A percentile compares a stretch with the other conserved stretches of the same genome.
phyloP scores from a whole-genome alignment of 2,113 vertebrate species.

The Noctilio leporinus region DNA sequence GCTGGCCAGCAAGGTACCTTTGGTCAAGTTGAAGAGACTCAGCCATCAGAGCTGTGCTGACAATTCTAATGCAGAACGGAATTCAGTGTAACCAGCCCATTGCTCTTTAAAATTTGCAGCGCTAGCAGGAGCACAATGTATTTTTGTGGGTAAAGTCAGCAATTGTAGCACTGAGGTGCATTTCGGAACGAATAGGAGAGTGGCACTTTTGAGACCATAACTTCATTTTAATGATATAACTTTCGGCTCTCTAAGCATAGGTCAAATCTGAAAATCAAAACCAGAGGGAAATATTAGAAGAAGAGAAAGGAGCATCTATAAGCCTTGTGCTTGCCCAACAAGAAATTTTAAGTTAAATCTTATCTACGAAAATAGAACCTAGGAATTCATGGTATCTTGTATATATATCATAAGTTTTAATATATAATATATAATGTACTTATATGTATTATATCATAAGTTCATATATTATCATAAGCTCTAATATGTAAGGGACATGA shows the following conservation, averaged over 20 bases:
- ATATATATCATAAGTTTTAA: neutral
- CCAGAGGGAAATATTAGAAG: constrained; percentile 3
- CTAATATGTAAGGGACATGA: neutral
- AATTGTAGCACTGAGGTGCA: constrained; percentile 44
- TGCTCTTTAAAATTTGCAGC: constrained; percentile 59
- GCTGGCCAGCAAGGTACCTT: neutral
- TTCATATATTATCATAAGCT: neutral
- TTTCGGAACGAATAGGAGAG: constrained; percentile 12
- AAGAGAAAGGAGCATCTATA: neutral
- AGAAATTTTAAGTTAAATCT: neutral
- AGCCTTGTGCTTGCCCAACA: constrained; percentile 9
- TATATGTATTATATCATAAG: neutral
- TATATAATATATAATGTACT: neutral
- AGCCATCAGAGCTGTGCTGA: constrained; percentile 60
- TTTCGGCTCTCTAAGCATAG: constrained; percentile 52
- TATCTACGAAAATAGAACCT: neutral
- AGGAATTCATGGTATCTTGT: neutral
- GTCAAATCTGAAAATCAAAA: constrained; percentile 51
- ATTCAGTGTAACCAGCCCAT: constrained; percentile 42
- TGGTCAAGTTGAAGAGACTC: constrained; percentile 25
- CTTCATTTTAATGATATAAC: constrained; percentile 52
- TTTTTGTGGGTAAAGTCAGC: constrained; percentile 68
- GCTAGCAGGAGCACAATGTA: constrained; percentile 49
- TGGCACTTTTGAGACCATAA: constrained; percentile 51
- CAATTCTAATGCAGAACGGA: constrained; percentile 30